Evolutionary conservation across 2,113 vertebrate genomes (phyloP).

Genomic region (Lamprotornis superbus): DNA sequence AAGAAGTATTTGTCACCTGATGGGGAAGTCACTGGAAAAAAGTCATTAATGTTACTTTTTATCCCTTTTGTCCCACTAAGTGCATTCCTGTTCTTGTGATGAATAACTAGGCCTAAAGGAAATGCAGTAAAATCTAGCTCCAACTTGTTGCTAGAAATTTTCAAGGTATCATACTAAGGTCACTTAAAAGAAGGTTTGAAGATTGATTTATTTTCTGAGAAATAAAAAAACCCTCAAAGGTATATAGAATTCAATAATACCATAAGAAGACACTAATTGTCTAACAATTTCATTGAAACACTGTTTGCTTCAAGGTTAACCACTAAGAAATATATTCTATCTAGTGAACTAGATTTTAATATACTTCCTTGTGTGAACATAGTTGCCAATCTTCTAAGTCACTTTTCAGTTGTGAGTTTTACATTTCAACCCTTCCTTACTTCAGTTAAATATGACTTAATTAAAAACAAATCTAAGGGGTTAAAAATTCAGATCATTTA

Average conservation of each 20-base stretch:
- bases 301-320: not conserved
- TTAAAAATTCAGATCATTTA: not conserved
- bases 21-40: not conserved
- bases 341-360: not conserved
- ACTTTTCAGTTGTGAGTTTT: not conserved
- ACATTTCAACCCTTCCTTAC: not conserved
- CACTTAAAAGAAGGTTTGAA: not conserved
- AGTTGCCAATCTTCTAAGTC: not conserved
- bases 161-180: not conserved
- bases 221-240: not conserved
- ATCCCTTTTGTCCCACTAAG: not conserved
- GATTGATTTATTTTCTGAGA: not conserved
- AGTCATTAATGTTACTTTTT: not conserved
- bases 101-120: not conserved
- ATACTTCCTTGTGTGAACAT: not conserved
- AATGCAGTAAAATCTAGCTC: not conserved
- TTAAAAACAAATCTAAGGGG: not conserved
- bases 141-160: not conserved
- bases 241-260: not conserved
- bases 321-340: not conserved
- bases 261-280: not conserved
- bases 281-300: not conserved
- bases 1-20: not conserved
- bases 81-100: not conserved
- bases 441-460: not conserved